Evolutionary conservation across 2,797 vertebrate species (phyloP), one percentile per base, ranked within the genome.

Genomic region (Atherinosoma microstoma): DNA sequence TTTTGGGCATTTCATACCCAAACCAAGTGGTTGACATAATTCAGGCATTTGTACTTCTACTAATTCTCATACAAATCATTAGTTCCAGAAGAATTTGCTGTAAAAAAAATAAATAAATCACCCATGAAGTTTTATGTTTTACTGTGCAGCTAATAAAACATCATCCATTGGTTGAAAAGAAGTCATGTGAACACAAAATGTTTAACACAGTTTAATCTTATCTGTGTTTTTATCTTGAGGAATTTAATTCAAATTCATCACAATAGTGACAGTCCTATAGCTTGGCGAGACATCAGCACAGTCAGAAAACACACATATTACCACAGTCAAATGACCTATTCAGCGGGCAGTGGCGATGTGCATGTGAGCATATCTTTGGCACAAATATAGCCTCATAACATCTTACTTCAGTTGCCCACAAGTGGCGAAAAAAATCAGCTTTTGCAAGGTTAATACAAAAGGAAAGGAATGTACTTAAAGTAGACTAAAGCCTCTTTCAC

Each of bases 401-500:
- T 70, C 35, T 10, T 30, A 40, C 47, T 51, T 57, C 22, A 18
- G 32, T 53, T 59, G 42, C 57, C 20, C 42, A 34, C 42, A 40
- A 51, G 35, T 36, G 51, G 32, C 30, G 38, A 27, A 49, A 45
- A 53, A 53, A 58, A 27, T 30, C n/a, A 22, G 38, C 60, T 60
- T 47, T 38, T 58, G 34, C 24, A 53, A 57, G 42, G 34, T 66
- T 38, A 63, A 70, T 64, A 49, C 38, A 47, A 62, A 34, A 53
- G 56, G 56, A 51, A 65, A 57, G 70, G 35, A 70, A 58, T 38
- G 24, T 36, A 58, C 56, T 62, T 56, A 27, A 58, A 51, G 70
- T 30, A 29, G 56, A 59, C 63, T 66, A 51, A 71, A 73, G 70
- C 70, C 63, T 59, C 70, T 73, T 66, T 73, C 70, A 66, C 70